Evolutionary conservation across 1,140 invertebrate species (phyloP), one percentile per base, ranked within the genome.

Genomic region (Galleria mellonella): DNA sequence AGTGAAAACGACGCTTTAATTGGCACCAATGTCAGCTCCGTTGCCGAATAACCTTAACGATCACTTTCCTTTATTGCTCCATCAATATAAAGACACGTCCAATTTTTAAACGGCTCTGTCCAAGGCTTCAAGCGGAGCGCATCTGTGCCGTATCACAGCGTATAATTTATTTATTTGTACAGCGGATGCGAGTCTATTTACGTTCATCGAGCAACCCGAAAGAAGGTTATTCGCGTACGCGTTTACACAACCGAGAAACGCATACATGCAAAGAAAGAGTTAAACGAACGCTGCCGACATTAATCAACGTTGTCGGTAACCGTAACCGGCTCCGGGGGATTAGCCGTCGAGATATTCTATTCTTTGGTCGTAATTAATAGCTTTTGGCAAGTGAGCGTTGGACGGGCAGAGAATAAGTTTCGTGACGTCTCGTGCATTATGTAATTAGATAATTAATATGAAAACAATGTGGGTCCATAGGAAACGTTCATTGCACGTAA

Each of bases 221-320:
- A 73, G 65, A 68, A 75, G 70, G 70, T 79, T 72, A 72, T 71
- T 69, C 62, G 62, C 51, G 32, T 44, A 35, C 61, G 60, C 59
- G 56, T 66, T 72, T 69, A 64, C 55, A 72, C 61, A 67, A 64
- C 54, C 55, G 45, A 61, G 36, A 41, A 57, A 52, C 47, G 56
- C 65, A 63, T 57, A 65, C 54, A 68, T 57, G 64, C 54, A 68
- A 61, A 60, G 64, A 70, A 47, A 70, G 69, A 72, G 66, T 74
- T 72, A 67, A 77, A 67, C 45, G 66, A 66, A 69, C 67, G 60
- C 53, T 56, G 59, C 68, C 54, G 53, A 66, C 75, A 82, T 84
- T 82, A 81, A 84, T 84, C 77, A 84, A 63, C 68, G 77, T 75
- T 81, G 75, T 71, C 77, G 65, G 74, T 79, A 79, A 83, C 71